These are phyloP conservation scores for Diploscapter pachys DNA, from an alignment of 1,140 invertebrate genomes.

Conservation along the genomic window DNA sequence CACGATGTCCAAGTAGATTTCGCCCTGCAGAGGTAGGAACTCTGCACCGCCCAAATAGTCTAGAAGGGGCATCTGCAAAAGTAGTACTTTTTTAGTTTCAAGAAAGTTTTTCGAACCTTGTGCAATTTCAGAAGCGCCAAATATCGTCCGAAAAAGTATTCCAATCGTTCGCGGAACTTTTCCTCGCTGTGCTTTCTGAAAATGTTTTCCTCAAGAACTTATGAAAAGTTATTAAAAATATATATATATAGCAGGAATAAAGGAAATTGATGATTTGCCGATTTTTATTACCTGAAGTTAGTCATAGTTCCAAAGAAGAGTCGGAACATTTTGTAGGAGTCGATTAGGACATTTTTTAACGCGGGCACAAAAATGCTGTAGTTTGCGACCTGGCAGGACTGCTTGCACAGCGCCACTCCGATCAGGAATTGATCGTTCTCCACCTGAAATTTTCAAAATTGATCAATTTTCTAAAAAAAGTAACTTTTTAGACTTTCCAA, in stretches of 20 bases:
- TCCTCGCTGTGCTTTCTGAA: slow-evolving; percentile 16
- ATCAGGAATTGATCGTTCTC: too few species aligned
- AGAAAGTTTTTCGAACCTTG: slow-evolving; percentile 12
- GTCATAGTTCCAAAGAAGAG: slow-evolving; percentile 42
- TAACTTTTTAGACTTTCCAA: too few species aligned
- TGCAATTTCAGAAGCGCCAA: slow-evolving; percentile 21
- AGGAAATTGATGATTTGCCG: too few species aligned
- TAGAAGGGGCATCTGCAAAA: slow-evolving; percentile 35
- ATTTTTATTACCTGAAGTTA: slow-evolving; percentile 12
- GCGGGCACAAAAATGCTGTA: slow-evolving; percentile 34
- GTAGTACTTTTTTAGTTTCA: neutral
- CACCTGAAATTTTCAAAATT: too few species aligned
- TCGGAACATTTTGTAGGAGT: slow-evolving; percentile 39
- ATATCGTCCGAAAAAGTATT: slow-evolving; percentile 38
- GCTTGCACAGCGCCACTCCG: slow-evolving; percentile 10
- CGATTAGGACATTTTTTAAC: slow-evolving; percentile 26
- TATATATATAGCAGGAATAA: neutral
- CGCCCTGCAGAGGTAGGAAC: slow-evolving; percentile 35
- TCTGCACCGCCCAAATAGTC: slow-evolving; percentile 37
- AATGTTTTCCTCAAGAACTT: neutral
- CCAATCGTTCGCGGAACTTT: slow-evolving; percentile 35
- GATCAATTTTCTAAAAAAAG: too few species aligned
- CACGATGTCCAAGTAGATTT: slow-evolving; percentile 32
- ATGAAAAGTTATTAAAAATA: neutral
- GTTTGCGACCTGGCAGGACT: slow-evolving; percentile 23